Base-by-base conservation (phyloP, 2,797 vertebrate genomes). In the Nasua narica region DNA sequence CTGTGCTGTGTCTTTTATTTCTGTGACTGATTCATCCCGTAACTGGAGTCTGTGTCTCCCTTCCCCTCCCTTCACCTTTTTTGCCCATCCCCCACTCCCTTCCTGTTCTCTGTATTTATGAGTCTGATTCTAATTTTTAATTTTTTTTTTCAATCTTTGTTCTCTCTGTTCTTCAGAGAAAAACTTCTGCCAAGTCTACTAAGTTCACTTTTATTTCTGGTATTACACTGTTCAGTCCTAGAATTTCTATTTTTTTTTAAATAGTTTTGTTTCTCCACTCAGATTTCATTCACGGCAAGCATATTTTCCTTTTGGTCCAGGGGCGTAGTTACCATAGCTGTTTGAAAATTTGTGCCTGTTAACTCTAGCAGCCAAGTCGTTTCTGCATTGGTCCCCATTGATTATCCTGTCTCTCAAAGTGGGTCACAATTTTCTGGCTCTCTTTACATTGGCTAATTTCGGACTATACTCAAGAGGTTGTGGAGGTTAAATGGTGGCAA, bases 201-300 rank as follows among this genome's bases (percentile, higher is more conserved):
- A 35, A 13, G 32, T 78, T 77, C 19, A 23, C 21, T 52, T n/a
- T 94, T 81, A 81, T 72, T 88, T 70, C 77, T 84, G 54, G 72
- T 48, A 84, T 32, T 83, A 9, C 52, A 72, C 40, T 79, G 70
- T 78, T 84, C 40, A 52, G 37, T 54, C 87, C 60, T 78, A 91
- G 46, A 50, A 50, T 83, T 62, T 69, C 16, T 52, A 16, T 27
- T 76, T 78, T 78, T 78, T 79, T 25, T 54, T 77, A 91, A 46
- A 8, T 29, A 56, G 25, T 56, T 81, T 35, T 65, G 72, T 84
- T 91, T 91, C 27, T 79, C 21, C 32, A 52, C 50, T 79, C 82
- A 77, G 56, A 89, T 82, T 81, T 81, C 32, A 58, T 32, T 79
- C 18, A 60, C 23, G 13, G 9, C 50, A 74, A 90, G 1, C 35